phyloP scores from a whole-genome alignment of 30 jellyfish, hydroid and myxozoan species.

The Turritopsis rubra region DNA sequence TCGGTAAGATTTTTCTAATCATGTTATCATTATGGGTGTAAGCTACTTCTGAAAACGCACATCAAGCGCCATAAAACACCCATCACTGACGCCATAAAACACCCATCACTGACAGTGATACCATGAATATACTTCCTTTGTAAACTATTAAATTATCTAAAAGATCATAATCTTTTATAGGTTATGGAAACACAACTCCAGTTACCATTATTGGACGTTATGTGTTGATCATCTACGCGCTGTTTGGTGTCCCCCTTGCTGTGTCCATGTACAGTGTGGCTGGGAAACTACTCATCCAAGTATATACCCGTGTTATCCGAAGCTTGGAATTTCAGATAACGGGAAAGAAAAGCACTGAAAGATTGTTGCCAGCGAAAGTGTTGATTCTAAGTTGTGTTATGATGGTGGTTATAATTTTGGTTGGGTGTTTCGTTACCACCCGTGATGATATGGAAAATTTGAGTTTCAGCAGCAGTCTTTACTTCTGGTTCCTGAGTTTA shows the following conservation, averaged over 20 bases:
- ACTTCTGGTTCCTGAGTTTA: slow-evolving; percentile 21
- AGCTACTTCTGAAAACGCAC: no score
- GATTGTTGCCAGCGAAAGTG: neutral
- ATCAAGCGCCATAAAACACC: no score
- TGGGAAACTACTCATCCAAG: neutral
- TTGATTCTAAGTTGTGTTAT: neutral
- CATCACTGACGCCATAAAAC: no score
- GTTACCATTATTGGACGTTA: slow-evolving; percentile 7
- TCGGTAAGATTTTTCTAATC: slow-evolving; percentile 17
- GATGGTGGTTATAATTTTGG: neutral
- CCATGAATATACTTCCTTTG: no score
- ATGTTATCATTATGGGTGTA: no score
- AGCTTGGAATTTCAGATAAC: neutral
- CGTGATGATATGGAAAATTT: slow-evolving; percentile 2
- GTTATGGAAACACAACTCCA: slow-evolving; percentile 30
- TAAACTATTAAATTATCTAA: neutral
- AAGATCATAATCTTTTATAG: neutral
- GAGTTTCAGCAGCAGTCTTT: neutral
- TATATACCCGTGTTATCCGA: neutral
- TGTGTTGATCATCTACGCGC: slow-evolving; percentile 3
- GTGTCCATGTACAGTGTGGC: slow-evolving; percentile 23
- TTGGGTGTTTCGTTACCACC: slow-evolving; percentile 9
- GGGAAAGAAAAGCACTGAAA: neutral
- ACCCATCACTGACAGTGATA: no score
- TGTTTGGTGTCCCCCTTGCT: slow-evolving; percentile 10